Evolutionary conservation across 2,888 invertebrate genomes (phyloP).

Genomic region (Melinaea menophilus): DNA sequence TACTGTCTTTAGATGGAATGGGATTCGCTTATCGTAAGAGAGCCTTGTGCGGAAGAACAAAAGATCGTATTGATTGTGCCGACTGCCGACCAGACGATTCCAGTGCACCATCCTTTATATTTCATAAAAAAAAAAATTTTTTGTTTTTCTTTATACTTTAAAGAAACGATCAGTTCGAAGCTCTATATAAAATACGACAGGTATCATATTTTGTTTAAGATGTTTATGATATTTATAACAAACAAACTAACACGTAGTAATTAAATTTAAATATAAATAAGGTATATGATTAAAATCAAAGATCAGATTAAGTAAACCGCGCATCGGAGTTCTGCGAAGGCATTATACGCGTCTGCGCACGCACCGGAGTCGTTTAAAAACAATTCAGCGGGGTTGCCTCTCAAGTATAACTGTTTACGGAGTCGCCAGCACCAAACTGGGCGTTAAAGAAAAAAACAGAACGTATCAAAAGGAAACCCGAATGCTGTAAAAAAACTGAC

Average conservation of each 20-base stretch:
- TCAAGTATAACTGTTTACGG: constrained; percentile 73
- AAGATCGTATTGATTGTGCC: constrained; percentile 68
- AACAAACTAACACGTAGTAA: too few species aligned
- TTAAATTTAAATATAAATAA: background rate
- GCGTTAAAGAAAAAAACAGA: constrained; percentile 60
- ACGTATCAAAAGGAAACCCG: constrained; percentile 44
- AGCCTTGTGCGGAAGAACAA: constrained; percentile 66
- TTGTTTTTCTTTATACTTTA: too few species aligned
- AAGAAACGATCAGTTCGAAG: too few species aligned
- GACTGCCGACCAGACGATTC: constrained; percentile 44
- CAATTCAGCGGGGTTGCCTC: constrained; percentile 74
- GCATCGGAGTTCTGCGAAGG: constrained; percentile 38
- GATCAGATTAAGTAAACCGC: constrained; percentile 22
- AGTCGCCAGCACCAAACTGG: constrained; percentile 67
- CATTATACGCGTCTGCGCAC: constrained; percentile 42
- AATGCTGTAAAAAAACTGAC: constrained; percentile 43
- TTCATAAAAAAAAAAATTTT: background rate
- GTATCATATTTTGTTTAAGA: too few species aligned
- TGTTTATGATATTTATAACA: too few species aligned
- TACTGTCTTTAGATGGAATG: constrained; percentile 54
- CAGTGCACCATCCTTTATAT: constrained; percentile 36
- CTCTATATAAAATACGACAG: too few species aligned
- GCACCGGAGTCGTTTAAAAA: constrained; percentile 62
- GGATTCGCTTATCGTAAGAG: constrained; percentile 56
- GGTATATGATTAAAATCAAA: constrained; percentile 13